A percentile compares a stretch with the other conserved stretches of the same genome.
Evolutionary conservation across 2,888 invertebrate genomes (phyloP).

Genomic region (Cryptus viduatorius): DNA sequence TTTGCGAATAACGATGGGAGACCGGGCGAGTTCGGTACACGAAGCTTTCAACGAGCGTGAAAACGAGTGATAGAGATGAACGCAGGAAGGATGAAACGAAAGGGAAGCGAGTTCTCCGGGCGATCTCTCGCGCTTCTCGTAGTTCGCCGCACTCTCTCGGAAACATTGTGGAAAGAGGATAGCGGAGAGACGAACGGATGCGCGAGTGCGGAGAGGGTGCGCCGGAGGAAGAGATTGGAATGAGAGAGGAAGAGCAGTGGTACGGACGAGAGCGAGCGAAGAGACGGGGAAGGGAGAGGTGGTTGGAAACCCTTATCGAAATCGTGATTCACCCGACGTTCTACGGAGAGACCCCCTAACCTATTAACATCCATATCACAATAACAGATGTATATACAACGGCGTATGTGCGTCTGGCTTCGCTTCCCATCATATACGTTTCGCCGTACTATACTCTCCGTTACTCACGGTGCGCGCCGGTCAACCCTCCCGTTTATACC

Average conservation of each 20-base stretch:
- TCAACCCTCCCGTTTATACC: constrained; percentile 43
- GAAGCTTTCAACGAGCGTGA: constrained; percentile 35
- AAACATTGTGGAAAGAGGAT: constrained; percentile 29
- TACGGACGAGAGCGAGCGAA: constrained; percentile 47
- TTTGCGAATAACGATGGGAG: constrained; percentile 38
- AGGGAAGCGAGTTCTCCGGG: constrained; percentile 46
- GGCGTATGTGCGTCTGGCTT: constrained; percentile 52
- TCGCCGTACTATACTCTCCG: constrained; percentile 51
- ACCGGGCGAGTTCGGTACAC: neutral
- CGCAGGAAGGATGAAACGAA: constrained; percentile 44
- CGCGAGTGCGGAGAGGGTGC: constrained; percentile 60
- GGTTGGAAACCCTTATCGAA: constrained; percentile 82
- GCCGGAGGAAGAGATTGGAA: constrained; percentile 57
- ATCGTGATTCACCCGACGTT: constrained; percentile 82
- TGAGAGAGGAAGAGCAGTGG: constrained; percentile 42
- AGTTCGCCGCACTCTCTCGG: constrained; percentile 44
- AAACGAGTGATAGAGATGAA: constrained; percentile 8
- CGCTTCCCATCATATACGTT: constrained; percentile 38
- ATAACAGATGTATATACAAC: constrained; percentile 79
- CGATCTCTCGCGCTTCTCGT: constrained; percentile 29
- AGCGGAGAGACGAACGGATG: constrained; percentile 41
- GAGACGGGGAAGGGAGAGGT: constrained; percentile 59
- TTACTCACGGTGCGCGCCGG: constrained; percentile 23
- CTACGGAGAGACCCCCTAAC: constrained; percentile 82
- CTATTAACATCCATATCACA: constrained; percentile 84